A percentile compares a stretch with the other conserved stretches of the same genome.
Conservation (phyloP, 2,888 invertebrate genomes). For the Melieria crassipennis region DNA sequence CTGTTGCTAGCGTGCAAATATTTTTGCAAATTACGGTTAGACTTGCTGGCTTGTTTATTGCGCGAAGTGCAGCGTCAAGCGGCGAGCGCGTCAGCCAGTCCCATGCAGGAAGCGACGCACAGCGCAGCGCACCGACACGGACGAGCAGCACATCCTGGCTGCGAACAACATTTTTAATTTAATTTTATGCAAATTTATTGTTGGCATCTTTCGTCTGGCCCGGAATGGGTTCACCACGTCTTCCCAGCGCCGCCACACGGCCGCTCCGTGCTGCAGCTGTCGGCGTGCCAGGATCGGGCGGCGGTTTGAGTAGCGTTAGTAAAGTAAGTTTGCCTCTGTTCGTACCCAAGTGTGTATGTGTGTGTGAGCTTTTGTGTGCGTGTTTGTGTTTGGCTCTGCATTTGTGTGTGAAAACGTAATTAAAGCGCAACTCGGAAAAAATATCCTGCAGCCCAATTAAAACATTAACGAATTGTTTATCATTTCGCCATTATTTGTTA, state of each 20-base stretch:
- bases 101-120: not conserved
- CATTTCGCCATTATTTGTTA: not conserved
- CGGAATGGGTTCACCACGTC: not conserved
- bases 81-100: not conserved
- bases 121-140: not conserved
- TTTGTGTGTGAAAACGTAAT: conserved; percentile 2
- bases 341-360: not conserved
- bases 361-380: not conserved
- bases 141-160: not conserved
- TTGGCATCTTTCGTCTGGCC: conserved; percentile 12
- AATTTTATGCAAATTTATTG: conserved; percentile 28
- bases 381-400: not conserved
- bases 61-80: not conserved
- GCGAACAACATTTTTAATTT: conserved; percentile 19
- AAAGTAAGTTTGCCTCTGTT: not conserved
- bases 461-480: conserved; percentile 24
- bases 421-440: conserved; percentile 19
- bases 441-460: conserved; percentile 21
- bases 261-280: not conserved
- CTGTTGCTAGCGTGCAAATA: conserved; percentile 39
- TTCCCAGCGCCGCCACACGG: not conserved
- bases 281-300: not conserved
- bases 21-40: conserved; percentile 61
- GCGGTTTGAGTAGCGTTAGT: not conserved
- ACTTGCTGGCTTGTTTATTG: conserved; percentile 58